Evolutionary conservation across 2,888 invertebrate genomes (phyloP).

Genomic region (Tetanocera ferruginea): DNA sequence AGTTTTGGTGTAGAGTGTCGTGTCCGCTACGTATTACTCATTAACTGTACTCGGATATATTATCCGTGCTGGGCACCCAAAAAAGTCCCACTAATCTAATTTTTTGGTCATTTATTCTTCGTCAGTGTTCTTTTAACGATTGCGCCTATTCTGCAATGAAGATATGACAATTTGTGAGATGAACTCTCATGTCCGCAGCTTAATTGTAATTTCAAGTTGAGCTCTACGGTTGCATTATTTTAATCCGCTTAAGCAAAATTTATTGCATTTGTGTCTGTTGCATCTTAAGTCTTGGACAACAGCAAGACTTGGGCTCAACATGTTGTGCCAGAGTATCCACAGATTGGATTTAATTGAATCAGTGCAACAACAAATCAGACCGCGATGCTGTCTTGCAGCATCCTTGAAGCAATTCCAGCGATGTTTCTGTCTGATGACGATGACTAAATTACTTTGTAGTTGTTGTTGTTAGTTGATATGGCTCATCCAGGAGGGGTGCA

Average conservation of each 20-base stretch:
- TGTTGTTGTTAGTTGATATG: neutral
- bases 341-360: conserved; percentile 25
- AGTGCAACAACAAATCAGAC: conserved; percentile 7
- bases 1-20: too few species aligned
- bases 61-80: too few species aligned
- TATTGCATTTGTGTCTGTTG: conserved; percentile 4
- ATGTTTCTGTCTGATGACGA: neutral
- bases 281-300: neutral
- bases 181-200: neutral
- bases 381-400: neutral
- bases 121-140: too few species aligned
- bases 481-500: neutral
- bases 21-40: too few species aligned
- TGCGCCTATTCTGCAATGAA: too few species aligned
- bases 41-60: too few species aligned
- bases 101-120: too few species aligned
- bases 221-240: neutral
- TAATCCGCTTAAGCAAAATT: neutral
- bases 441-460: neutral
- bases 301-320: neutral
- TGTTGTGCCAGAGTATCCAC: neutral
- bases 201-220: neutral
- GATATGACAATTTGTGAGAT: too few species aligned
- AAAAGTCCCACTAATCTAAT: too few species aligned
- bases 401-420: neutral